Percentiles rank a stretch among this genome's conserved stretches.
Conservation (phyloP, 2,888 invertebrate species). For the Eristalinus aeneus region DNA sequence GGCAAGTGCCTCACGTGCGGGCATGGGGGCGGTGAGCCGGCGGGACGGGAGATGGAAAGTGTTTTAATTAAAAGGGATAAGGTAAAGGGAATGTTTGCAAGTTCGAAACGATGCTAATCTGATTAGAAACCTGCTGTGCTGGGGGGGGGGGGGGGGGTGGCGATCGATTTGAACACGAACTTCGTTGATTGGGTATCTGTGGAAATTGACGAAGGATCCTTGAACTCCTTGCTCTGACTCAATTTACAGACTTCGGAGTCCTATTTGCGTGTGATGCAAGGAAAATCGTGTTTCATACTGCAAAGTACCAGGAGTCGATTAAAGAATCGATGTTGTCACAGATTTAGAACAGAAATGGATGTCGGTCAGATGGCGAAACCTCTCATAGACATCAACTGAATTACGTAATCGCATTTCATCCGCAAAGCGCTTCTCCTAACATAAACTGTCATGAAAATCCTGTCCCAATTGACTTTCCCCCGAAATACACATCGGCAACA, state of each 20-base stretch:
- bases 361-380: too few species aligned
- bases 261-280: not conserved
- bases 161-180: not conserved
- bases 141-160: not conserved
- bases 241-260: not conserved
- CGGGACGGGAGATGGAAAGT: not conserved
- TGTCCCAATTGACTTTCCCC: too few species aligned
- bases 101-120: slow-evolving; percentile 46
- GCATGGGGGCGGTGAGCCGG: not conserved
- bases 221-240: not conserved
- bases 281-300: too few species aligned
- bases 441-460: too few species aligned
- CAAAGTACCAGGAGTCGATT: too few species aligned
- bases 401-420: too few species aligned
- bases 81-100: slow-evolving; percentile 5
- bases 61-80: slow-evolving; percentile 52
- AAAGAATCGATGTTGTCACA: too few species aligned
- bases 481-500: not conserved
- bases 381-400: too few species aligned
- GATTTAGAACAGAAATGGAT: too few species aligned
- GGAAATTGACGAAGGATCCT: not conserved
- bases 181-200: not conserved
- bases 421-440: too few species aligned
- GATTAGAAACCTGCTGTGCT: slow-evolving; percentile 27
- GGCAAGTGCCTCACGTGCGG: slow-evolving; percentile 19